Evolutionary conservation across 2,888 invertebrate genomes (phyloP).

Genomic region (Papilio demoleus): DNA sequence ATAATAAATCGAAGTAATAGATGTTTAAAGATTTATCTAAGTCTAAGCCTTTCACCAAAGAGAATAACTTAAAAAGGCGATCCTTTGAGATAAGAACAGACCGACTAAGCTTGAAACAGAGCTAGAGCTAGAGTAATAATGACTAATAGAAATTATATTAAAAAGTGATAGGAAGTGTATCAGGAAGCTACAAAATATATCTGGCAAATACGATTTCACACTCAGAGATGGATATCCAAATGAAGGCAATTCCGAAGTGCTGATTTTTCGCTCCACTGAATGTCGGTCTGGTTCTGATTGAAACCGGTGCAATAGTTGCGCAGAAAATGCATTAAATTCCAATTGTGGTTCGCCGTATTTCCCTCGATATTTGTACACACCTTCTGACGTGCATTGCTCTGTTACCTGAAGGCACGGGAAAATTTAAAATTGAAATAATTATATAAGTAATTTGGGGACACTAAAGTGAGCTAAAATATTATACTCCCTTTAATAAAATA

Average conservation of each 20-base stretch:
- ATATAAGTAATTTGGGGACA: not conserved
- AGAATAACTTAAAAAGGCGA: no score
- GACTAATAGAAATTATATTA: not conserved
- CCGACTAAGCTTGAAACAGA: no score
- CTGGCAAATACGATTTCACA: conserved; percentile 35
- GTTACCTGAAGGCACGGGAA: not conserved
- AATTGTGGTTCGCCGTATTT: conserved; percentile 38
- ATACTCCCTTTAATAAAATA: no score
- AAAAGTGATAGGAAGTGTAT: not conserved
- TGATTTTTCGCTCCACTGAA: conserved; percentile 80
- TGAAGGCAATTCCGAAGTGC: conserved; percentile 82
- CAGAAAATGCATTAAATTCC: conserved; percentile 50
- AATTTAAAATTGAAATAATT: not conserved
- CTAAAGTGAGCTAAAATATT: not conserved
- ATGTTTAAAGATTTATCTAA: no score
- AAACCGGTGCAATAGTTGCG: conserved; percentile 60
- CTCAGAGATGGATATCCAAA: conserved; percentile 71
- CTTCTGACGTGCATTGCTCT: not conserved
- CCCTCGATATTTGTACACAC: conserved; percentile 21
- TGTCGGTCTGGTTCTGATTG: conserved; percentile 80
- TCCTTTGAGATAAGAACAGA: no score
- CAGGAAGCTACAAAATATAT: conserved; percentile 40
- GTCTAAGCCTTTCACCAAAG: no score
- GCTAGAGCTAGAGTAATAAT: no score
- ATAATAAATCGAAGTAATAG: no score